A percentile compares a stretch with the other conserved stretches of the same genome.
Evolutionary conservation across 2,888 invertebrate species (phyloP).

Genomic region (Itoplectis maculator): DNA sequence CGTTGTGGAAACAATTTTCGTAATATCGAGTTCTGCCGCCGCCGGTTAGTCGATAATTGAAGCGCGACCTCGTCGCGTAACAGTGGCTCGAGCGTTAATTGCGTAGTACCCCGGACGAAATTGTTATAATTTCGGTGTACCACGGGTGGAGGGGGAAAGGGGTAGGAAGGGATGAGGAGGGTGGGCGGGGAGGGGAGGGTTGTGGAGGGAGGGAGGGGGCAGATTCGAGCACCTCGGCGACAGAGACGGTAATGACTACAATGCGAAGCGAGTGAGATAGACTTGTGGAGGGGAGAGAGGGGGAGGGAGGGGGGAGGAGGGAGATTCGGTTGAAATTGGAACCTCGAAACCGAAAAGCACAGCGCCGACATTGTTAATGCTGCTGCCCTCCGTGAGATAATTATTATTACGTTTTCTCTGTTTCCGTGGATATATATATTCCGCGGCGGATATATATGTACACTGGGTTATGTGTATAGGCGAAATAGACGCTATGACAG

Average conservation of each 20-base stretch:
- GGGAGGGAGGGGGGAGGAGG: neutral
- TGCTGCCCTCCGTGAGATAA: constrained; percentile 30
- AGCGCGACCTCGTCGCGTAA: neutral
- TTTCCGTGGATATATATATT: neutral
- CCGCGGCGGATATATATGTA: too few relatives aligned
- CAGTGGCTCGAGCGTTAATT: neutral
- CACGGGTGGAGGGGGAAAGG: too few relatives aligned
- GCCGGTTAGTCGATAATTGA: constrained; percentile 17
- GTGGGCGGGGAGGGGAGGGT: neutral
- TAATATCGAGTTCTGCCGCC: neutral
- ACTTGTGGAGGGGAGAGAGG: neutral
- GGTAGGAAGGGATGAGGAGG: neutral
- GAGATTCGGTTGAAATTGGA: neutral
- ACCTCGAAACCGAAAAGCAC: constrained; percentile 24
- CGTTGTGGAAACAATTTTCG: neutral
- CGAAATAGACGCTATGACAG: constrained; percentile 42
- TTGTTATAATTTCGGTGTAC: constrained; percentile 38
- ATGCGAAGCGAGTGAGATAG: neutral
- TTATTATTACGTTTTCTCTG: constrained; percentile 31
- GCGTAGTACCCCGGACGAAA: constrained; percentile 18
- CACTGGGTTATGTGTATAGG: neutral
- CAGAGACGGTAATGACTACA: constrained; percentile 5
- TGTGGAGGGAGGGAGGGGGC: neutral
- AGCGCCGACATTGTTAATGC: constrained; percentile 33
- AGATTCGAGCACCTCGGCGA: neutral